These are phyloP conservation scores for Cairina moschata DNA, from an alignment of 2,113 vertebrate species.

Conservation along the genomic window DNA sequence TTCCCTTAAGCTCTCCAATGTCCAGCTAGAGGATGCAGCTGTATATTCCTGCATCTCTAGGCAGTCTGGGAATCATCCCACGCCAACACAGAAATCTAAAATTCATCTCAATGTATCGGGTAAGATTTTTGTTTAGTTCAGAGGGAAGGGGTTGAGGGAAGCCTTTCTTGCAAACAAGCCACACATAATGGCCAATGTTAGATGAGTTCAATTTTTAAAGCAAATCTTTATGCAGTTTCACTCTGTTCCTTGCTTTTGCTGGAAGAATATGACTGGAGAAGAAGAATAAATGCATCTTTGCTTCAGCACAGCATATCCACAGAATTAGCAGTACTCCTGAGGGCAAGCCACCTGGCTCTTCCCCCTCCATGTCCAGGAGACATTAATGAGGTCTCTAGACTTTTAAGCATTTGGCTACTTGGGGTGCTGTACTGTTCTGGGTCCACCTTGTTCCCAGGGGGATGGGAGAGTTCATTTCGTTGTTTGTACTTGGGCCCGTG, in stretches of 20 bases:
- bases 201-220: background rate
- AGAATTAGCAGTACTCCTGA: background rate
- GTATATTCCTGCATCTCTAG: conserved; percentile 49
- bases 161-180: background rate
- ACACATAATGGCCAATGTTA: background rate
- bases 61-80: background rate
- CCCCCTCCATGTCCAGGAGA: background rate
- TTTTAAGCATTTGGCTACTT: background rate
- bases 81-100: background rate
- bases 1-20: conserved; percentile 45
- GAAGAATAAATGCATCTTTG: background rate
- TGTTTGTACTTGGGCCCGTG: background rate
- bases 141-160: background rate
- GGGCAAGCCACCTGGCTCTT: background rate
- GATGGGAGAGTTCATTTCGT: background rate
- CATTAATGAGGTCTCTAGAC: background rate
- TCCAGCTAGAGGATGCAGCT: background rate
- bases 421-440: background rate
- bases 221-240: background rate
- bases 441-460: background rate
- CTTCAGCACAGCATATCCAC: background rate
- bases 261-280: background rate
- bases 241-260: background rate
- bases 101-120: conserved; percentile 44
- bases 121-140: background rate